A percentile compares a stretch with the other conserved stretches of the same genome.
Conservation (phyloP, 2,888 invertebrate species). For the Synanthedon myopaeformis region DNA sequence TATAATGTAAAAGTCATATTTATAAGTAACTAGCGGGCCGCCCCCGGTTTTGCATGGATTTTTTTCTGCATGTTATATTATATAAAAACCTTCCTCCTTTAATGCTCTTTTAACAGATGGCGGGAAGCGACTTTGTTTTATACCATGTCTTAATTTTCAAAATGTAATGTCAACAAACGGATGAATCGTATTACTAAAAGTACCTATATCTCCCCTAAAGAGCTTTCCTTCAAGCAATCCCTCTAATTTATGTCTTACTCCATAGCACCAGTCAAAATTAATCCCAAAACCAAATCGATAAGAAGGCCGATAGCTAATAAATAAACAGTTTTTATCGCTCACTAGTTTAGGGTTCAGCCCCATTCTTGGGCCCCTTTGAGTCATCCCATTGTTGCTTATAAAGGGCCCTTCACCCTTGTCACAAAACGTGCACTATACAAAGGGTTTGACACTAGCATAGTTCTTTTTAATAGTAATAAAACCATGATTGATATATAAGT, state of each 20-base stretch:
- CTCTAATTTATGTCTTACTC: background rate
- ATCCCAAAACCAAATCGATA: background rate
- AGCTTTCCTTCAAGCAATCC: background rate
- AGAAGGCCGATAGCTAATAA: background rate
- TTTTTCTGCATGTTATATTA: too few relatives aligned
- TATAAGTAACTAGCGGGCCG: too few relatives aligned
- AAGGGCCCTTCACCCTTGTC: constrained; percentile 31
- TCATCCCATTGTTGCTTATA: constrained; percentile 24
- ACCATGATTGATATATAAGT: constrained; percentile 1
- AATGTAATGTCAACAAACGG: too few relatives aligned
- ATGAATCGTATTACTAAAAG: background rate
- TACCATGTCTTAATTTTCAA: too few relatives aligned
- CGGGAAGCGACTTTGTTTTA: too few relatives aligned
- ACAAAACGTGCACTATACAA: constrained; percentile 49
- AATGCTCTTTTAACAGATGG: too few relatives aligned
- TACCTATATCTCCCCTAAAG: background rate
- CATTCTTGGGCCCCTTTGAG: background rate
- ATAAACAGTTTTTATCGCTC: background rate
- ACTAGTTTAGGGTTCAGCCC: background rate
- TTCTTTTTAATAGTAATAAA: constrained; percentile 29
- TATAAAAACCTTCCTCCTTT: too few relatives aligned
- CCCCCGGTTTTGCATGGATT: too few relatives aligned
- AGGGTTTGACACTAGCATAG: constrained; percentile 32
- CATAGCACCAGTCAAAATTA: background rate
- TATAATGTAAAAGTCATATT: too few relatives aligned